phyloP scores from a whole-genome alignment of 2,888 invertebrate genomes.

The Agonopterix heracliana region DNA sequence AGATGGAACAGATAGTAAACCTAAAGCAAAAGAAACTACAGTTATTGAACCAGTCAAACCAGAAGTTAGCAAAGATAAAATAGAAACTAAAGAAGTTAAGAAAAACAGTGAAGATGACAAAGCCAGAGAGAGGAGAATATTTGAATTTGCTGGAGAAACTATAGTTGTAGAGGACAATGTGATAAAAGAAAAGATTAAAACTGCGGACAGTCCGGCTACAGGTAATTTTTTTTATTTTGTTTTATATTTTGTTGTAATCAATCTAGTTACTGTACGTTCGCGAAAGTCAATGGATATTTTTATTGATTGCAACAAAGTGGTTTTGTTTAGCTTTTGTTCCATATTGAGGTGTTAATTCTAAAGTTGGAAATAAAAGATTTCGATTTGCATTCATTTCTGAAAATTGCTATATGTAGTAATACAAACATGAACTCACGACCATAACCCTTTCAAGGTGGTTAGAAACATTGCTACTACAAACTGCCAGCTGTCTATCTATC shows the following conservation, averaged over 20 bases:
- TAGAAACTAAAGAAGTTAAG: conserved; percentile 14
- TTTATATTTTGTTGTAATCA: neutral
- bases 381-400: too few species aligned
- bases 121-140: conserved; percentile 79
- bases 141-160: conserved; percentile 93
- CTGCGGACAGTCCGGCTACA: conserved; percentile 37
- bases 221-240: conserved; percentile 26
- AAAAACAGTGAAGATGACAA: conserved; percentile 53
- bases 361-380: too few species aligned
- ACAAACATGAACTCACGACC: too few species aligned
- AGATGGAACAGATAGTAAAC: conserved; percentile 78
- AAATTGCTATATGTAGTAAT: too few species aligned
- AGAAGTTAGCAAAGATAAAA: conserved; percentile 14
- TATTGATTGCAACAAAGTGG: too few species aligned
- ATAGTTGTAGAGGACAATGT: conserved; percentile 72
- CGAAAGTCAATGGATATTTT: too few species aligned
- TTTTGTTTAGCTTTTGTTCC: too few species aligned
- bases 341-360: too few species aligned
- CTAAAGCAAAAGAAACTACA: conserved; percentile 34
- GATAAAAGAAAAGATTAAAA: conserved; percentile 58
- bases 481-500: too few species aligned
- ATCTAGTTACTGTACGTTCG: too few species aligned
- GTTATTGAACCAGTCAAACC: conserved; percentile 19
- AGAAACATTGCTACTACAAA: too few species aligned
- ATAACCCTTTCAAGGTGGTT: too few species aligned